These are phyloP conservation scores for Drosophila pallidifrons DNA, from an alignment of 1,140 invertebrate genomes.

Conservation along the genomic window DNA sequence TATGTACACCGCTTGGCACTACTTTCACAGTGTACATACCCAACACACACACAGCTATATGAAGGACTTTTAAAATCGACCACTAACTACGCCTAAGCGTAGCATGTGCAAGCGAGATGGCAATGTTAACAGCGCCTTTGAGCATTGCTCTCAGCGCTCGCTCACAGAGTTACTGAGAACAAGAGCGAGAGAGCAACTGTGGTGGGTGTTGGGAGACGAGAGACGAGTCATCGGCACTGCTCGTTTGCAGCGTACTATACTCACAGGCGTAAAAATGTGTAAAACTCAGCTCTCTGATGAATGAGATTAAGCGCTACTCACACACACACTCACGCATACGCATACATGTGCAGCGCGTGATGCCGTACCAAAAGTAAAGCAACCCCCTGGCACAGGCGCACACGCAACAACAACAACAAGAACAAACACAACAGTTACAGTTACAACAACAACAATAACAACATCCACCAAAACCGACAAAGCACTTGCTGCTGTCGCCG, in stretches of 20 bases:
- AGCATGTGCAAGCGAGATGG: slow-evolving; percentile 51
- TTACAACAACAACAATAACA: slow-evolving; percentile 56
- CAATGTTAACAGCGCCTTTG: slow-evolving; percentile 62
- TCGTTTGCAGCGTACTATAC: slow-evolving; percentile 67
- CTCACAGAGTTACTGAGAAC: slow-evolving; percentile 24
- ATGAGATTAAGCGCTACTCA: slow-evolving; percentile 76
- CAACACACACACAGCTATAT: slow-evolving; percentile 46
- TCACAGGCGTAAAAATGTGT: slow-evolving; percentile 78
- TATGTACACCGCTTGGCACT: slow-evolving; percentile 61
- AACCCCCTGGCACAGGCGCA: slow-evolving; percentile 65
- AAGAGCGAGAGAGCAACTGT: slow-evolving; percentile 7
- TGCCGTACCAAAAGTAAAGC: slow-evolving; percentile 53
- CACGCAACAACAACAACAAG: slow-evolving; percentile 49
- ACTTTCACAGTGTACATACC: slow-evolving; percentile 67
- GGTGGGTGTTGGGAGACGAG: slow-evolving; percentile 9
- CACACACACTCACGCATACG: slow-evolving; percentile 35
- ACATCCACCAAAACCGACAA: slow-evolving; percentile 58
- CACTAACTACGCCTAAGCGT: slow-evolving; percentile 52
- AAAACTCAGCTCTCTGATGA: slow-evolving; percentile 79
- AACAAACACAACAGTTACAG: slow-evolving; percentile 42
- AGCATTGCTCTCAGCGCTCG: slow-evolving; percentile 24
- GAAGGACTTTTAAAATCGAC: slow-evolving; percentile 79
- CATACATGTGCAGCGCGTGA: slow-evolving; percentile 32
- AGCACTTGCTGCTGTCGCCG: slow-evolving; percentile 59
- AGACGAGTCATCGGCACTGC: slow-evolving; percentile 35